These are phyloP conservation scores for Palythoa heliodiscus DNA, from an alignment of 92 coral and sea anemone species.

Conservation along the genomic window DNA sequence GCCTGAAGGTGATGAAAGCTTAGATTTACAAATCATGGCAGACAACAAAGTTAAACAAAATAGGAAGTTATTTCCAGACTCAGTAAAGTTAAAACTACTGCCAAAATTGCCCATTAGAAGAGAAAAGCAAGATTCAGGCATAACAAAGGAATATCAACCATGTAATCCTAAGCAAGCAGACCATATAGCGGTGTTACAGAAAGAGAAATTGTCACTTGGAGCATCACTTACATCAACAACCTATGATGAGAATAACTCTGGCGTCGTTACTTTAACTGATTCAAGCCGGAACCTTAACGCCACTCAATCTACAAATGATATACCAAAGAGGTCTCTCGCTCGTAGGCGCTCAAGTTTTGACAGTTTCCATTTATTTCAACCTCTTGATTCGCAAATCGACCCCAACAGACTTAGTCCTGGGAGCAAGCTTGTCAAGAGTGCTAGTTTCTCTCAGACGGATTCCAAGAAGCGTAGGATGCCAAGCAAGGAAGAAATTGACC, in stretches of 20 bases:
- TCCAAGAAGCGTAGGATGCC: slow-evolving; percentile 23
- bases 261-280: not conserved
- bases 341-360: slow-evolving; percentile 25
- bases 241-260: not conserved
- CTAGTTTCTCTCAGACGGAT: slow-evolving; percentile 57
- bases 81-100: slow-evolving; percentile 7
- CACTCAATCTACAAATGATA: not conserved
- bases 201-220: not conserved
- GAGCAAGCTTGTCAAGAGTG: slow-evolving; percentile 51
- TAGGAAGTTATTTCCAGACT: not conserved
- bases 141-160: not conserved
- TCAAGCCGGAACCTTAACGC: not conserved
- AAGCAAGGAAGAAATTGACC: slow-evolving; percentile 33
- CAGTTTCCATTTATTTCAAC: not conserved
- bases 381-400: slow-evolving; percentile 14
- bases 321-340: not conserved
- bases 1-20: slow-evolving; percentile 21
- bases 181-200: not conserved
- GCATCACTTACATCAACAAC: not conserved
- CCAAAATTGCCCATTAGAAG: not conserved
- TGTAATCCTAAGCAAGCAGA: not conserved
- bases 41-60: not conserved
- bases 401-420: slow-evolving; percentile 25
- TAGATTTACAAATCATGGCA: not conserved
- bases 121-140: not conserved